Evolutionary conservation across 1,140 invertebrate species (phyloP).

Genomic region (Drosophila willistoni): DNA sequence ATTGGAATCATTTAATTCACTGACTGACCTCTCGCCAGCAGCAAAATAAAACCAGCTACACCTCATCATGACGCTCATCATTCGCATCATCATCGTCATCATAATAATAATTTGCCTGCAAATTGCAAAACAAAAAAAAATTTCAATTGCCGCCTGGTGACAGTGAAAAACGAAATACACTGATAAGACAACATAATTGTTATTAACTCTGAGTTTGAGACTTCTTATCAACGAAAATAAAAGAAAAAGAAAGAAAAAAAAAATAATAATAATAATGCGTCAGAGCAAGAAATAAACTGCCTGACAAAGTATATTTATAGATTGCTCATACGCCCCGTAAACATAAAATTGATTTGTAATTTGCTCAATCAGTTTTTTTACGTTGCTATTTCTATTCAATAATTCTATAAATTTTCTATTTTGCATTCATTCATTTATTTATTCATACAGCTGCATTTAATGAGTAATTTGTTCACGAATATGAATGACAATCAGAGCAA

Average conservation of each 20-base stretch:
- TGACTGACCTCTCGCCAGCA: conserved; percentile 41
- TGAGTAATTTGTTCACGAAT: not conserved
- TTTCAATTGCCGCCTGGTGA: conserved; percentile 40
- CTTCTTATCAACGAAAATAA: conserved; percentile 47
- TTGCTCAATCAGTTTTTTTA: not conserved
- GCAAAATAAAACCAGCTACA: conserved; percentile 2
- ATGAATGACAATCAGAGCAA: not conserved
- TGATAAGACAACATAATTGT: conserved; percentile 67
- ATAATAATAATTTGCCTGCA: conserved; percentile 28
- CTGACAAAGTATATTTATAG: conserved; percentile 58
- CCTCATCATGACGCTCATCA: conserved; percentile 33
- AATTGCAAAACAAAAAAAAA: conserved; percentile 1
- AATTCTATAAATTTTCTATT: not conserved
- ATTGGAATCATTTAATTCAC: conserved; percentile 51
- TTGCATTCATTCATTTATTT: conserved; percentile 63
- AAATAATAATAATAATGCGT: conserved; percentile 41
- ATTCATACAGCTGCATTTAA: conserved; percentile 5
- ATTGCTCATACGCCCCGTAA: conserved; percentile 62
- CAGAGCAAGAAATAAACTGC: conserved; percentile 27
- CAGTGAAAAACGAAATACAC: conserved; percentile 23
- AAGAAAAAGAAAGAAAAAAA: not conserved
- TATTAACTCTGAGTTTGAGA: conserved; percentile 66
- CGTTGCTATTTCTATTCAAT: not conserved
- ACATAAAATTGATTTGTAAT: conserved; percentile 7
- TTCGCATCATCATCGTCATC: conserved; percentile 23